Conservation (phyloP, 2,113 vertebrate genomes). For the Tympanuchus pallidicinctus region DNA sequence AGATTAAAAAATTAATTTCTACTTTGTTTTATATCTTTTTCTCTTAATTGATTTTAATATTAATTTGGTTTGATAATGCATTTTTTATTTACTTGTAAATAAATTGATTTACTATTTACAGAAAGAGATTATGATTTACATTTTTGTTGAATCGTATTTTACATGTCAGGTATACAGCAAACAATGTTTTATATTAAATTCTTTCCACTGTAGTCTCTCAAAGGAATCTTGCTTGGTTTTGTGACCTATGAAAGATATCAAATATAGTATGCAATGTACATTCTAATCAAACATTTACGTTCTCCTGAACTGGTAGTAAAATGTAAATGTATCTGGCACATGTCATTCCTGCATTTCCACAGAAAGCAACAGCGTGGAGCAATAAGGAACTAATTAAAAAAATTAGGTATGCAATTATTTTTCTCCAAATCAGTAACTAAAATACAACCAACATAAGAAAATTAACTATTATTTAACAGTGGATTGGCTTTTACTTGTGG, state of each 20-base stretch:
- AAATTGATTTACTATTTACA: background rate
- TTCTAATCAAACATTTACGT: background rate
- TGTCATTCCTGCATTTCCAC: background rate
- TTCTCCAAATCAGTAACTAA: background rate
- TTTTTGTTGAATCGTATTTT: background rate
- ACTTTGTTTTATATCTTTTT: background rate
- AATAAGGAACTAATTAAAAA: background rate
- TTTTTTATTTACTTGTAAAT: background rate
- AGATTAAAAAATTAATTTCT: background rate
- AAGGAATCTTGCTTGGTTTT: background rate
- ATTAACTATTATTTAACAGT: background rate
- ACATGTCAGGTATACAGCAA: background rate
- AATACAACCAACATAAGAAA: background rate
- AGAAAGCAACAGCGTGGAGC: background rate
- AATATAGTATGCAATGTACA: background rate
- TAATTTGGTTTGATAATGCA: background rate
- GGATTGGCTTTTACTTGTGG: background rate
- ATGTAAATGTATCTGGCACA: background rate
- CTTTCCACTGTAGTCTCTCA: background rate
- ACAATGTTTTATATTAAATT: background rate
- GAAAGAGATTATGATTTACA: background rate
- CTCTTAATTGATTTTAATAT: background rate
- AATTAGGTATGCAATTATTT: background rate
- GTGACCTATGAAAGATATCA: background rate
- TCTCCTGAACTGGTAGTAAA: background rate